These are phyloP conservation scores for Mylabris phalerata DNA, from an alignment of 1,140 invertebrate genomes.

Conservation along the genomic window DNA sequence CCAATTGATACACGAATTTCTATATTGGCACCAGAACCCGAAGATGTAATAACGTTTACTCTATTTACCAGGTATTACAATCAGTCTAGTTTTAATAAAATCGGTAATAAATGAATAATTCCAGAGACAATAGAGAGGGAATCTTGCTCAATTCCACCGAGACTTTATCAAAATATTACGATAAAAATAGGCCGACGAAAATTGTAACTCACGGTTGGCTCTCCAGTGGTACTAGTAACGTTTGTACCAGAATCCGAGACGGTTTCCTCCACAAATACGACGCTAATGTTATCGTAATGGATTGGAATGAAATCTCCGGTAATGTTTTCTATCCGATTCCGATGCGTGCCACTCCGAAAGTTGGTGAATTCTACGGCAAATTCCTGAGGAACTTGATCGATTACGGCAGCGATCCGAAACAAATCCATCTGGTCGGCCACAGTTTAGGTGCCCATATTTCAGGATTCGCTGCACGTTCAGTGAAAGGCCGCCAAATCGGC, in stretches of 20 bases:
- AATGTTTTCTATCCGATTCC: slow-evolving; percentile 60
- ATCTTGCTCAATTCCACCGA: slow-evolving; percentile 3
- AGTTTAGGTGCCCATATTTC: slow-evolving; percentile 85
- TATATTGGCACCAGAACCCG: slow-evolving; percentile 8
- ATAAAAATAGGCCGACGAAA: slow-evolving; percentile 51
- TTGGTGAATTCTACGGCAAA: slow-evolving; percentile 53
- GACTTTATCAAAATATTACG: slow-evolving; percentile 41
- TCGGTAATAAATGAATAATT: background rate
- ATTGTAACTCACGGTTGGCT: slow-evolving; percentile 71
- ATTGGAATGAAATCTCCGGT: slow-evolving; percentile 56
- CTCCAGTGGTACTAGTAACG: slow-evolving; percentile 45
- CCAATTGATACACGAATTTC: slow-evolving; percentile 4
- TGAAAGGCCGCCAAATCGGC: slow-evolving; percentile 46
- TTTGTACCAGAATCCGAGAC: slow-evolving; percentile 43
- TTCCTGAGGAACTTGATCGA: slow-evolving; percentile 53
- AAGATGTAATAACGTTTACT: slow-evolving; percentile 39
- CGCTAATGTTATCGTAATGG: slow-evolving; percentile 60
- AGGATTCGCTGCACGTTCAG: slow-evolving; percentile 67
- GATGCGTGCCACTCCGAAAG: slow-evolving; percentile 55
- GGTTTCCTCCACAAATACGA: slow-evolving; percentile 48
- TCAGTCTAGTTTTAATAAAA: background rate
- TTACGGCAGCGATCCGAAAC: slow-evolving; percentile 45
- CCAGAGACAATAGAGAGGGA: slow-evolving; percentile 19
- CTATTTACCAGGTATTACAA: slow-evolving; percentile 38
- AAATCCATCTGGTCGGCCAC: slow-evolving; percentile 68